Evolutionary conservation across 2,888 invertebrate species (phyloP).

Genomic region (Sphaerophoria taeniata): DNA sequence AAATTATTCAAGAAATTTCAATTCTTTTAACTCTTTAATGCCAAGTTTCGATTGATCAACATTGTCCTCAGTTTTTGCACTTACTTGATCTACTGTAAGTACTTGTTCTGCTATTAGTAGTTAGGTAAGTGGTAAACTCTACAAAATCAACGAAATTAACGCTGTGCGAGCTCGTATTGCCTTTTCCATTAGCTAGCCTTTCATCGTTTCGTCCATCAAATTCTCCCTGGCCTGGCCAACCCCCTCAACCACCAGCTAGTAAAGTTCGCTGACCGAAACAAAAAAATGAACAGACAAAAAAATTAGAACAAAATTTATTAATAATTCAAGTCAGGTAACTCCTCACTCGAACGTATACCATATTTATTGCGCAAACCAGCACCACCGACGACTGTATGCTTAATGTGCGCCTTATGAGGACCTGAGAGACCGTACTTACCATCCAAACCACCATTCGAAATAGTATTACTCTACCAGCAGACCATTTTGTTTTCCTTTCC

Average conservation of each 20-base stretch:
- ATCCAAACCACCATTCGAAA: background rate
- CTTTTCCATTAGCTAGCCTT: background rate
- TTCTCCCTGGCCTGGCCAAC: background rate
- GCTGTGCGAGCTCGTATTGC: background rate
- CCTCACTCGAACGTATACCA: too few relatives aligned
- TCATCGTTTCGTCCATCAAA: background rate
- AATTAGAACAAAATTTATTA: conserved; percentile 36
- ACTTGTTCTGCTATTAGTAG: background rate
- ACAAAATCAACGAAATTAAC: conserved; percentile 40
- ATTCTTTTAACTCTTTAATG: too few relatives aligned
- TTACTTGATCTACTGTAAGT: background rate
- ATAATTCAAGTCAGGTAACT: conserved; percentile 48
- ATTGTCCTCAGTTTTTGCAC: background rate
- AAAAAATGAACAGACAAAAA: conserved; percentile 18
- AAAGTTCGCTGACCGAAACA: conserved; percentile 62
- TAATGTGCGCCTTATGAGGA: conserved; percentile 5
- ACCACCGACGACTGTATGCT: background rate
- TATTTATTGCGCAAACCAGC: conserved; percentile 24
- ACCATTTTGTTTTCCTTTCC: conserved; percentile 13
- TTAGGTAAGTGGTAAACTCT: conserved; percentile 15
- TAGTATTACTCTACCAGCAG: background rate
- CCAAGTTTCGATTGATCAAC: too few relatives aligned
- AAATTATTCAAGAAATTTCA: too few relatives aligned
- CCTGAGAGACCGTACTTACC: conserved; percentile 5
- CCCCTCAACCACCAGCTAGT: background rate